Evolutionary conservation across 2,113 vertebrate species (phyloP).

Genomic region (Sarotherodon lohbergeri): DNA sequence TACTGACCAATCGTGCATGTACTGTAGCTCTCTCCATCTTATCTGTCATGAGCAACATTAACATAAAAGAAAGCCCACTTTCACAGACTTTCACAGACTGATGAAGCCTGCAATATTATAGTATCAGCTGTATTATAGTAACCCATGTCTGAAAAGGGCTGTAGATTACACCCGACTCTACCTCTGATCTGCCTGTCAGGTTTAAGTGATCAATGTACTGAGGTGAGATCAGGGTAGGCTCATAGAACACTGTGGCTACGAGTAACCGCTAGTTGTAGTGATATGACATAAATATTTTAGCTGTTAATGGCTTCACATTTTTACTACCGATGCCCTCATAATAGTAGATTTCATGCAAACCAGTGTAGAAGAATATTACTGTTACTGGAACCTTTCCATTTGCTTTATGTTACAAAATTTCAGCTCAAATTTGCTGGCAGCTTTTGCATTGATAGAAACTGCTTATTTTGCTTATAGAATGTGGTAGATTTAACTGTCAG

Average conservation of each 20-base stretch:
- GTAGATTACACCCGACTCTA: background rate
- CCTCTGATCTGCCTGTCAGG: background rate
- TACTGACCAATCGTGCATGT: background rate
- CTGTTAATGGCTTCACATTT: background rate
- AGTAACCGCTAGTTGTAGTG: background rate
- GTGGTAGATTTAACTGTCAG: background rate
- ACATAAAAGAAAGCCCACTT: background rate
- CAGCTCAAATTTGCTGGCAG: background rate
- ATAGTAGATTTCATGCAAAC: background rate
- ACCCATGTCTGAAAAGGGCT: background rate
- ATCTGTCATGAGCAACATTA: background rate
- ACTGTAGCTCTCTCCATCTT: background rate
- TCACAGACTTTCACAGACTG: background rate
- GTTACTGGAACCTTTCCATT: background rate
- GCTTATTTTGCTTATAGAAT: background rate
- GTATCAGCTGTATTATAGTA: background rate
- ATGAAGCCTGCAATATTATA: background rate
- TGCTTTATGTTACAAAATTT: background rate
- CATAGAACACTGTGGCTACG: background rate
- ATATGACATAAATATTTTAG: background rate
- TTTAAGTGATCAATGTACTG: constrained; percentile 1
- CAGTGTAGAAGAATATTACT: background rate
- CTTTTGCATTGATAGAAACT: background rate
- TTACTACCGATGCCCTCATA: no score
- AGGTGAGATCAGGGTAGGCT: background rate